Conservation (phyloP, 2,888 invertebrate species). For the Amphipoea lucens region DNA sequence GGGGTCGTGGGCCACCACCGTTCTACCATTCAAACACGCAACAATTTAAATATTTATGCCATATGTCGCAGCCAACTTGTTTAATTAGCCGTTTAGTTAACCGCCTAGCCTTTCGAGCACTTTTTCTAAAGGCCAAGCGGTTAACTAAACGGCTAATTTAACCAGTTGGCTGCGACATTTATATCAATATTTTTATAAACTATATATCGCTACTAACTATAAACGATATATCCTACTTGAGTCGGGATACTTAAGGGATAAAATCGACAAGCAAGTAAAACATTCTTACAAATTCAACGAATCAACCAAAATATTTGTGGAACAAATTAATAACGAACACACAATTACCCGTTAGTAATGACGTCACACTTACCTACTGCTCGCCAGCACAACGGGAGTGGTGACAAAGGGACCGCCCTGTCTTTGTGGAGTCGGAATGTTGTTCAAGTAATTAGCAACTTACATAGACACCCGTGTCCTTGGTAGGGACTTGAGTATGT, state of each 20-base stretch:
- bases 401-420: slow-evolving; percentile 75
- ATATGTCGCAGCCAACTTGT: too few species aligned
- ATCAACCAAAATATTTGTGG: not conserved
- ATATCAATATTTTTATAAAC: too few species aligned
- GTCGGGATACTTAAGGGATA: too few species aligned
- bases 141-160: too few species aligned
- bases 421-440: slow-evolving; percentile 82
- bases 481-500: slow-evolving; percentile 4
- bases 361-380: slow-evolving; percentile 64
- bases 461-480: slow-evolving; percentile 65
- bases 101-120: too few species aligned
- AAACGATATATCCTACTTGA: too few species aligned
- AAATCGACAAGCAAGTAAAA: not conserved
- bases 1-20: too few species aligned
- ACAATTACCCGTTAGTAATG: slow-evolving; percentile 59
- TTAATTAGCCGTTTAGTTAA: too few species aligned
- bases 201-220: too few species aligned
- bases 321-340: slow-evolving; percentile 46
- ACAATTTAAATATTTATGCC: not conserved
- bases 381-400: slow-evolving; percentile 47
- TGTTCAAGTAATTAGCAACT: slow-evolving; percentile 87
- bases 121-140: too few species aligned
- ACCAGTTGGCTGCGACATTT: too few species aligned
- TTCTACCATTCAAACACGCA: too few species aligned
- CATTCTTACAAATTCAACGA: not conserved